Evolutionary conservation across 2,888 invertebrate species (phyloP), one percentile per base, ranked within the genome.

Genomic region (Odontocerum albicorne): DNA sequence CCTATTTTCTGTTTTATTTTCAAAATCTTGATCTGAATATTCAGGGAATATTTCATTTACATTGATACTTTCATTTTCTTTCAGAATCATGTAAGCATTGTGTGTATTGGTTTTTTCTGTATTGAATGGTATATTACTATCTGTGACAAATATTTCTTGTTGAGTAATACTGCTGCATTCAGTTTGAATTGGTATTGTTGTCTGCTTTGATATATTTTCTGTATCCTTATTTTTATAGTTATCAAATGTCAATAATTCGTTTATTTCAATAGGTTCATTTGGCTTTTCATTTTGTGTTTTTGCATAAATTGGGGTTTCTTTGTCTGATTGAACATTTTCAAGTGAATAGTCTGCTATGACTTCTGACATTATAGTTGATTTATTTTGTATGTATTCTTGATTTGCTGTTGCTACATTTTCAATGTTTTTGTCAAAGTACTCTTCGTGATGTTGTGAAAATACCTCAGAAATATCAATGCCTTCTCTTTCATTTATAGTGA

Each of bases 401-500:
- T 50, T 53, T 22, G 60, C 54, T 32, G 15, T 21, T 17, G 21
- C 56, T 27, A 39, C 22, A 13, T 33, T 22, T 4, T 45, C 35
- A 3, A 13, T 16, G n/a, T 15, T 43, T 8, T 38, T 60, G 4
- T 50, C 42, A 3, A 57, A 32, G 4, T 49, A 33, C 31, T 46
- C 43, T 20, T 54, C 56, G 19, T 32, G 32, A 13, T 49, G 50
- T 38, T 57, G 53, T 15, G 49, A 45, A 32, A 53, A 49, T 20
- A 49, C 35, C 46, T 59, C 56, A 12, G 71, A 71, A 19, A 78
- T 66, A 16, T 68, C 70, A 31, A 78, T 52, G 44, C 68, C 64
- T 63, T 66, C 64, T 35, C 63, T 64, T 57, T 66, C 66, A 57
- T 65, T 62, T 45, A 68, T 63, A n/a, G 56, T 62, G 6, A 65